A percentile compares a stretch with the other conserved stretches of the same genome.
Evolutionary conservation across 2,888 invertebrate species (phyloP).

Genomic region (Oxytorus armatus): DNA sequence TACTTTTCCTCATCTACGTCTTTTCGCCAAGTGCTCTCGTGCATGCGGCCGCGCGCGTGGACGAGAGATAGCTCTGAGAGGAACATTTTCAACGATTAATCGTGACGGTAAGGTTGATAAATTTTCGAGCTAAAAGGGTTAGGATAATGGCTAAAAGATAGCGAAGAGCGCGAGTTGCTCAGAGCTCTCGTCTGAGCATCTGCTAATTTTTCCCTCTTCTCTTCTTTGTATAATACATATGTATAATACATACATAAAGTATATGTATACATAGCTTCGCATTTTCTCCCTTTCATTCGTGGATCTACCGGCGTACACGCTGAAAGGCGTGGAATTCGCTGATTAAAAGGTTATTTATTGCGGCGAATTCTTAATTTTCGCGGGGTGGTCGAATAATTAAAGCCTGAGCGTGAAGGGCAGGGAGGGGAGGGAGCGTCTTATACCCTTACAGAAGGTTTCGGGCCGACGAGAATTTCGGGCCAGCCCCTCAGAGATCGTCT

Average conservation of each 20-base stretch:
- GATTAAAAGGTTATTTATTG: slow-evolving; percentile 82
- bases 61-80: slow-evolving; percentile 12
- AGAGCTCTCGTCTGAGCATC: slow-evolving; percentile 61
- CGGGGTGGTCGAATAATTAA: slow-evolving; percentile 74
- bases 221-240: slow-evolving; percentile 32
- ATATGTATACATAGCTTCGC: slow-evolving; percentile 2
- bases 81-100: slow-evolving; percentile 73
- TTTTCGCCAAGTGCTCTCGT: slow-evolving; percentile 38
- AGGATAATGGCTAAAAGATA: slow-evolving; percentile 75
- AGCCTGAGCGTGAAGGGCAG: no score
- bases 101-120: slow-evolving; percentile 72
- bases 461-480: slow-evolving; percentile 17
- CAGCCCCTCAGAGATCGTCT: slow-evolving; percentile 43
- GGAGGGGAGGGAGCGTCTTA: no score
- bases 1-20: slow-evolving; percentile 40
- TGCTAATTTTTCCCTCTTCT: slow-evolving; percentile 72
- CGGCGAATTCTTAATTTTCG: slow-evolving; percentile 79
- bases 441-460: slow-evolving; percentile 39
- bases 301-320: slow-evolving; percentile 33
- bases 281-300: slow-evolving; percentile 7
- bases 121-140: slow-evolving; percentile 73
- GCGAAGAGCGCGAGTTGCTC: slow-evolving; percentile 48
- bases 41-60: neutral
- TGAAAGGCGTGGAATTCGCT: slow-evolving; percentile 70
- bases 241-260: no score